Base-by-base conservation (phyloP, 2,113 vertebrate genomes). In the Galemys pyrenaicus region DNA sequence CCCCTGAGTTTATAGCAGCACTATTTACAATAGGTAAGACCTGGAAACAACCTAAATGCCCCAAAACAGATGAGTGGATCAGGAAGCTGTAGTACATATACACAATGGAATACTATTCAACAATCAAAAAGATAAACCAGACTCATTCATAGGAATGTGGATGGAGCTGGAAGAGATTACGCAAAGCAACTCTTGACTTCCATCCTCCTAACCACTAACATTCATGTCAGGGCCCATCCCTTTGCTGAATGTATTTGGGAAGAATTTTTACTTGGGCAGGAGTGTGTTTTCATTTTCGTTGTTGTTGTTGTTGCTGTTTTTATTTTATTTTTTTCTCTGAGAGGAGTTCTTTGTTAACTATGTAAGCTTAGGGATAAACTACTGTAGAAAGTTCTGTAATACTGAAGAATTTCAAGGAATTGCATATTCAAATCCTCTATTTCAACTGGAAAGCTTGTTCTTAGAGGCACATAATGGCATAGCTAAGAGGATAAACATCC, bases 371-470 rank as follows among this genome's bases (percentile, higher is more conserved):
- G 16, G 13, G 74, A 92, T 56, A 92, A 87, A 70, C 32, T 56
- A 0, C 37, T 75, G 0, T 17, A 51, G 39, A 28, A 79, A 51
- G 17, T 54, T 60, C 68, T 82, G 35, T 74, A 60, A 79, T 16
- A 77, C 0, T 79, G 30, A 84, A 73, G 65, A 73, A 46, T 83
- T 89, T 87, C 56, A 79, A 32, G 41, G 26, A 91, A 15, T 20
- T 88, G 39, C 35, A 67, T 39, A 93, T 87, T 85, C 92, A 71
- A 86, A 71, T 71, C 41, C 46, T 77, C 44, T 71, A 8, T 91
- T 78, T 85, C 41, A 80, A n/a, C 6, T 86, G 41, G 79, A 89
- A 96, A 30, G 13, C n/a, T 73, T 74, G 9, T 37, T n/a, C 77
- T 91, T 22, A 49, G 17, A 88, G 32, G 46, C 62, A 32, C 13